These are phyloP conservation scores for Dolichomitus sp. DNA, from an alignment of 2,888 invertebrate species.

Conservation along the genomic window DNA sequence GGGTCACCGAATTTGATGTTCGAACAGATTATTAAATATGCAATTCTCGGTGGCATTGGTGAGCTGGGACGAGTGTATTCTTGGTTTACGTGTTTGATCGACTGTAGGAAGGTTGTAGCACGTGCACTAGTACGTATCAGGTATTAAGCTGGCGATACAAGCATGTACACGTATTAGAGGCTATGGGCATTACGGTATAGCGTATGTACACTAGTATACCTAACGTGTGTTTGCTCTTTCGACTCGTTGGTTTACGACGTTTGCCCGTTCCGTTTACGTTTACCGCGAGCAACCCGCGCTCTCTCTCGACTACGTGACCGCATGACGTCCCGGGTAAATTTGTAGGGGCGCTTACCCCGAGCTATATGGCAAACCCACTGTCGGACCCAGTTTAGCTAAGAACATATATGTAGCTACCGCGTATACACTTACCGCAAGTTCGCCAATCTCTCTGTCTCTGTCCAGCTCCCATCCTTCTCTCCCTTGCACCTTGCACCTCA, in stretches of 20 bases:
- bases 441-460: constrained; percentile 63
- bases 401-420: constrained; percentile 38
- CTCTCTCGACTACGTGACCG: constrained; percentile 64
- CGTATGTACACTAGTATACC: constrained; percentile 53
- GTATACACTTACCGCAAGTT: constrained; percentile 66
- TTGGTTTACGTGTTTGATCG: constrained; percentile 27
- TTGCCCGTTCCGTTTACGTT: constrained; percentile 67
- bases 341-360: constrained; percentile 66
- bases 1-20: constrained; percentile 25
- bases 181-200: constrained; percentile 39
- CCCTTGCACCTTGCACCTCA: constrained; percentile 47
- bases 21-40: constrained; percentile 22
- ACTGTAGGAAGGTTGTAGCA: constrained; percentile 16
- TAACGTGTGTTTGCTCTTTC: constrained; percentile 68
- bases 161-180: constrained; percentile 47
- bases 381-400: constrained; percentile 64
- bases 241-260: constrained; percentile 68
- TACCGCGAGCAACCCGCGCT: constrained; percentile 64
- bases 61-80: constrained; percentile 16
- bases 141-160: constrained; percentile 54
- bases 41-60: constrained; percentile 12
- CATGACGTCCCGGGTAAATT: constrained; percentile 68
- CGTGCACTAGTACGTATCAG: constrained; percentile 40
- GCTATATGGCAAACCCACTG: constrained; percentile 67
- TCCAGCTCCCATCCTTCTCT: constrained; percentile 36